Evolutionary conservation across 2,888 invertebrate genomes (phyloP), one percentile per base, ranked within the genome.

Genomic region (Drosophila testacea): DNA sequence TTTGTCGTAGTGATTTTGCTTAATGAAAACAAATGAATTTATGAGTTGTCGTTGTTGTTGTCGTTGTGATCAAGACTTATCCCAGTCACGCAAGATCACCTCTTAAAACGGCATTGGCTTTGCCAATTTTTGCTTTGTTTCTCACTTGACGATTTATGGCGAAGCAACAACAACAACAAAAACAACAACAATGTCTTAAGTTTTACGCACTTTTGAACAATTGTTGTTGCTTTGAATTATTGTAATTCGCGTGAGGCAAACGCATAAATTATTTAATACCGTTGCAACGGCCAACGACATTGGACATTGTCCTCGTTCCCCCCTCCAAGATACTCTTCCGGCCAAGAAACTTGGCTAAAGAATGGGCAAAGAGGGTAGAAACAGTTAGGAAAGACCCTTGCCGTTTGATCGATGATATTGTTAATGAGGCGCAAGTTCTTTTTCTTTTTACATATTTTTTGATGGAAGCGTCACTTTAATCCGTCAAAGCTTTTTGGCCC

Each of bases 51-150:
- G 39, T 34, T 57, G 61, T 32, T 54, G 52, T 47, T 46, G 66
- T 7, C 61, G 42, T 39, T 57, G 47, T 48, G 44, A 22, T 11
- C 28, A 46, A 50, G 42, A 16, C 67, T 81, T 73, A 78, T 83
- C 70, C 76, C 75, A 61, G 66, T 68, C 77, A 79, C 77, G 79
- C 78, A 78, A 79, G 85, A 80, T 76, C 83, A 83, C 77, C 83
- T 81, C 88, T 61, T 7, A 55, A 80, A 81, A 75, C 77, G 77
- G 74, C 77, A 75, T 78, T 74, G 76, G 84, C 73, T 69, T 73
- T 73, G 82, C 81, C 79, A 90, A 89, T 90, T 89, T 84, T 65
- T 79, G 73, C 77, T 68, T 79, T 82, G 83, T 75, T 69, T 75
- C 72, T 55, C 70, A 69, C 79, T 81, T 68, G 60, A 48, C 69